These are phyloP conservation scores for Lasioglossum malachurum DNA, from an alignment of 2,888 invertebrate genomes.

Conservation along the genomic window DNA sequence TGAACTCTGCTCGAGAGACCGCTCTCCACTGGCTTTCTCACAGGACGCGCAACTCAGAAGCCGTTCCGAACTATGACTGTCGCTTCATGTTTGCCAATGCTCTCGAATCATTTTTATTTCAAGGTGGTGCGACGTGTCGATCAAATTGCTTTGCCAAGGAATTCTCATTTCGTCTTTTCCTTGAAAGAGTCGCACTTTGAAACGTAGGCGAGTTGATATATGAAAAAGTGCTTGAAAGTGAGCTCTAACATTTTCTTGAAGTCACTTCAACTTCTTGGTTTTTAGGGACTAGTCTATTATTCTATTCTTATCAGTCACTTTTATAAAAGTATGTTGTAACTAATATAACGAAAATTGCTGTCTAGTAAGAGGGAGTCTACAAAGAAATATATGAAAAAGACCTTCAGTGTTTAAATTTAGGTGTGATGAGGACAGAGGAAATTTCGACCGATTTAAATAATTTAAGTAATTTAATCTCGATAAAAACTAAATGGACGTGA, in stretches of 20 bases:
- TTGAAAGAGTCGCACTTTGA: neutral
- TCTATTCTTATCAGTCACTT: neutral
- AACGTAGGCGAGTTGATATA: neutral
- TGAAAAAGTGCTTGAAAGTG: neutral
- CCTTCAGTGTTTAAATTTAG: neutral
- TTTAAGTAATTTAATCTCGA: neutral
- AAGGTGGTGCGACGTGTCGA: neutral
- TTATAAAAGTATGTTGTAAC: neutral
- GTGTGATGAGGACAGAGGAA: neutral
- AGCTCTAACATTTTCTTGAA: neutral
- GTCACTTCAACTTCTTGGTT: neutral
- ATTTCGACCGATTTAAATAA: neutral
- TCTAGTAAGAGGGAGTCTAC: neutral
- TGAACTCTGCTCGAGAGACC: conserved; percentile 61
- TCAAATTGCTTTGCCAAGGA: neutral
- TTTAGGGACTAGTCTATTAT: neutral
- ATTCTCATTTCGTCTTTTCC: neutral
- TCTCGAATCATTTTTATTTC: neutral
- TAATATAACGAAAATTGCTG: neutral
- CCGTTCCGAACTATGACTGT: neutral
- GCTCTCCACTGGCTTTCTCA: conserved; percentile 59
- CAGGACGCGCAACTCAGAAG: conserved; percentile 1
- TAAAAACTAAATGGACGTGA: neutral
- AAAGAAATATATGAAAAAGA: neutral
- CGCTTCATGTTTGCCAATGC: neutral